Conservation (phyloP, 2,888 invertebrate species). For the Tetragonisca angustula region DNA sequence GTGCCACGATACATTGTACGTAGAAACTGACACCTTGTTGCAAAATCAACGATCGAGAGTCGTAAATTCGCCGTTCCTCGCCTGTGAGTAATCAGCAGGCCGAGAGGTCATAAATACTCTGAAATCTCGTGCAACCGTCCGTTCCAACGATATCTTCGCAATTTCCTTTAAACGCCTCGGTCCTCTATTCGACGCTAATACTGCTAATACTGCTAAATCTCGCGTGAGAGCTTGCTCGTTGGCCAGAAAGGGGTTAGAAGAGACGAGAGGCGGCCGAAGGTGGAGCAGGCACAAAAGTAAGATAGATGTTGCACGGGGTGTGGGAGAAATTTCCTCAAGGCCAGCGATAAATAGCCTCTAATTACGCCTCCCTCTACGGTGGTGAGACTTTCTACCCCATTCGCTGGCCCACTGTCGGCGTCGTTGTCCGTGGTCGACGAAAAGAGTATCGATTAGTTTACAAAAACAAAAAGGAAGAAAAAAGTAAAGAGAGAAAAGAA, state of each 20-base stretch:
- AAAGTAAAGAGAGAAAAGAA: not conserved
- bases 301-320: conserved; percentile 68
- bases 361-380: conserved; percentile 66
- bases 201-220: conserved; percentile 72
- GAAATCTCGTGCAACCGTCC: conserved; percentile 54
- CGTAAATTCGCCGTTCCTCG: conserved; percentile 35
- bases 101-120: conserved; percentile 67
- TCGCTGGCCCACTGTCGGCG: conserved; percentile 14
- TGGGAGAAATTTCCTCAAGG: conserved; percentile 72
- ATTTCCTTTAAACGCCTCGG: conserved; percentile 68
- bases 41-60: not conserved
- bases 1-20: not conserved
- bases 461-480: conserved; percentile 18
- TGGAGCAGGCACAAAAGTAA: conserved; percentile 61
- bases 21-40: too few relatives aligned
- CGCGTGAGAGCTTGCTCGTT: conserved; percentile 44
- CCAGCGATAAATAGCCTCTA: conserved; percentile 72
- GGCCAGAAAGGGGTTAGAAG: conserved; percentile 9
- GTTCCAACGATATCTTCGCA: conserved; percentile 69
- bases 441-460: conserved; percentile 68
- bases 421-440: conserved; percentile 56
- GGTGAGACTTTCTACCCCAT: conserved; percentile 32
- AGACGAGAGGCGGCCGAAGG: not conserved
- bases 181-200: conserved; percentile 69
- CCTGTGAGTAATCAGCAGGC: conserved; percentile 58